These are phyloP conservation scores for Drosophila kanapiae DNA, from an alignment of 1,140 invertebrate genomes.

Conservation along the genomic window DNA sequence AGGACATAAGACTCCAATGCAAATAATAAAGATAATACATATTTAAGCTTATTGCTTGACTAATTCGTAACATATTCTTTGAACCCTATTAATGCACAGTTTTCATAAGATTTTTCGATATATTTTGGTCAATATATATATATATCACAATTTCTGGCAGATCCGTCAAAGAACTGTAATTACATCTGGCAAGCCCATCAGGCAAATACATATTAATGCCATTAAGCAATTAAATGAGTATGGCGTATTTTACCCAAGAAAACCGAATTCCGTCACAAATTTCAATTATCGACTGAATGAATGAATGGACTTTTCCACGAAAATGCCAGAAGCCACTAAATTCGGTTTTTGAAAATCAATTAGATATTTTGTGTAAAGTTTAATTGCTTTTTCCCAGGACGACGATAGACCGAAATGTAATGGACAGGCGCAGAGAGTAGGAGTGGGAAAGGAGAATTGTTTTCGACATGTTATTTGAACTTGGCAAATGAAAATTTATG, in stretches of 20 bases:
- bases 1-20: no score
- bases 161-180: background rate
- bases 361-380: conserved; percentile 49
- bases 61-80: background rate
- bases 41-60: background rate
- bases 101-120: background rate
- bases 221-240: conserved; percentile 11
- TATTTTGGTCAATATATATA: background rate
- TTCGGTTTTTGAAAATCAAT: conserved; percentile 43
- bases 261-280: conserved; percentile 18
- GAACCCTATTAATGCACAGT: background rate
- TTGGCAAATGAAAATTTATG: conserved; percentile 67
- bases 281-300: conserved; percentile 35
- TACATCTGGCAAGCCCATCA: background rate
- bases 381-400: conserved; percentile 43
- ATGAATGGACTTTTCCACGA: conserved; percentile 12
- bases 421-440: no score
- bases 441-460: conserved; percentile 4
- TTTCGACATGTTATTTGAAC: conserved; percentile 40
- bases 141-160: background rate
- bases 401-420: conserved; percentile 6
- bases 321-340: conserved; percentile 25
- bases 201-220: conserved; percentile 9
- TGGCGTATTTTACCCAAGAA: conserved; percentile 4
- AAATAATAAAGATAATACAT: no score